Conservation (phyloP, 2,113 vertebrate species). For the Alosa alosa region DNA sequence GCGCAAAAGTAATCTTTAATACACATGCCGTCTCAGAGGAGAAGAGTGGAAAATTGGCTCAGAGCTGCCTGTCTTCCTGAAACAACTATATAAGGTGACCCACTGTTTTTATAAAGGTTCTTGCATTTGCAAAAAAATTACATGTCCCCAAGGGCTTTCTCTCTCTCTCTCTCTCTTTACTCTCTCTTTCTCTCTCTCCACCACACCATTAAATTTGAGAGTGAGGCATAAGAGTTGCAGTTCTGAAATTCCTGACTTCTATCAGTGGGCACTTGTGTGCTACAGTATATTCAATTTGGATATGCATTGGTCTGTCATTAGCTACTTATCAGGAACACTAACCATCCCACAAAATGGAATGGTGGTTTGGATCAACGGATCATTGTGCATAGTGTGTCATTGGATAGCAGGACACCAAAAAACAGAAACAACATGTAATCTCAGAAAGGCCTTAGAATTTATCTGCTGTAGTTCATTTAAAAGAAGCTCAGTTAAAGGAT, state of each 20-base stretch:
- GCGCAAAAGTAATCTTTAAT: slow-evolving; percentile 64
- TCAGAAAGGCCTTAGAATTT: background rate
- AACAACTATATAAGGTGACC: slow-evolving; percentile 59
- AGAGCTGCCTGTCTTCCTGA: slow-evolving; percentile 45
- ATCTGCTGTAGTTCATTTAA: background rate
- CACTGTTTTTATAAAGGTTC: slow-evolving; percentile 58
- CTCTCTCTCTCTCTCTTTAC: slow-evolving; percentile 7
- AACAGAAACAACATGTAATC: background rate
- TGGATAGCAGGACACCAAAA: background rate
- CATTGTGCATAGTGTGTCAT: background rate
- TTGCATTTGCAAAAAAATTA: slow-evolving; percentile 46
- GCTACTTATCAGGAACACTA: background rate
- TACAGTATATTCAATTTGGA: background rate
- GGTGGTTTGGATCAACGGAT: background rate
- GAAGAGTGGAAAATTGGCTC: slow-evolving; percentile 69
- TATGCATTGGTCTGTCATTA: background rate
- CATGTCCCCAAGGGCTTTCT: slow-evolving; percentile 30
- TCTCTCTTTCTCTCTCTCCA: background rate
- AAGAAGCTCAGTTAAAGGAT: background rate
- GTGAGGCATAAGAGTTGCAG: background rate
- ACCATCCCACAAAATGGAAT: background rate
- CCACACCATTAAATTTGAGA: background rate
- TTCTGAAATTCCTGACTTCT: background rate
- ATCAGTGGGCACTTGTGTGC: background rate
- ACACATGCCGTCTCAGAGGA: slow-evolving; percentile 67